These are phyloP conservation scores for Eubasilissa splendida DNA, from an alignment of 2,888 invertebrate genomes.

Conservation along the genomic window DNA sequence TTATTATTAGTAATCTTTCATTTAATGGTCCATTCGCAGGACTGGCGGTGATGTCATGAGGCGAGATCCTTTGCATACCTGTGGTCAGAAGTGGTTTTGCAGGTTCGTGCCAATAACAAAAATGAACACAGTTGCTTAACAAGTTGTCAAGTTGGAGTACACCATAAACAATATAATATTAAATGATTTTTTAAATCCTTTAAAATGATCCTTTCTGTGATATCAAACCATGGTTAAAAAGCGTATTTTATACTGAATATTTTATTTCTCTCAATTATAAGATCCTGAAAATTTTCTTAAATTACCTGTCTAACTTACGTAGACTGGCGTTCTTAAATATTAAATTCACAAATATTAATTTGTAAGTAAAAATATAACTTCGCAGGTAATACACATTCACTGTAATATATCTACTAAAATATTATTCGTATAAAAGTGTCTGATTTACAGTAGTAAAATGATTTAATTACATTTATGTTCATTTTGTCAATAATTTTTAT, in stretches of 20 bases:
- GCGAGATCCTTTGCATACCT: not conserved
- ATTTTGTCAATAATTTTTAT: too few relatives aligned
- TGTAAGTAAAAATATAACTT: too few relatives aligned
- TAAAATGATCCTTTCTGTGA: not conserved
- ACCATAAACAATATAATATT: not conserved
- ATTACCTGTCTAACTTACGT: not conserved
- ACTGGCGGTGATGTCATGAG: slow-evolving; percentile 19
- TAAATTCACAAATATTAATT: too few relatives aligned
- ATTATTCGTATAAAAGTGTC: too few relatives aligned
- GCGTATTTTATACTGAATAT: not conserved
- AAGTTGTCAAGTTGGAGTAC: not conserved
- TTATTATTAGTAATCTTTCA: not conserved
- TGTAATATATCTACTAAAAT: too few relatives aligned
- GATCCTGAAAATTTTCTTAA: not conserved
- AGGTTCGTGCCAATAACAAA: not conserved
- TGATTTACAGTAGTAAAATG: too few relatives aligned
- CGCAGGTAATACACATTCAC: too few relatives aligned
- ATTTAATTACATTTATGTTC: too few relatives aligned
- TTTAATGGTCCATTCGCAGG: not conserved
- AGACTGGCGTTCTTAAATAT: too few relatives aligned
- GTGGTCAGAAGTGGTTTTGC: slow-evolving; percentile 14
- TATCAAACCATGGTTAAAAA: not conserved
- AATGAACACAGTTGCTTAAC: not conserved
- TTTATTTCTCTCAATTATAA: not conserved
- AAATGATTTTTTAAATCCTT: not conserved